Evolutionary conservation across 1,140 invertebrate genomes (phyloP).

Genomic region (Pseudomyrmex gracilis): DNA sequence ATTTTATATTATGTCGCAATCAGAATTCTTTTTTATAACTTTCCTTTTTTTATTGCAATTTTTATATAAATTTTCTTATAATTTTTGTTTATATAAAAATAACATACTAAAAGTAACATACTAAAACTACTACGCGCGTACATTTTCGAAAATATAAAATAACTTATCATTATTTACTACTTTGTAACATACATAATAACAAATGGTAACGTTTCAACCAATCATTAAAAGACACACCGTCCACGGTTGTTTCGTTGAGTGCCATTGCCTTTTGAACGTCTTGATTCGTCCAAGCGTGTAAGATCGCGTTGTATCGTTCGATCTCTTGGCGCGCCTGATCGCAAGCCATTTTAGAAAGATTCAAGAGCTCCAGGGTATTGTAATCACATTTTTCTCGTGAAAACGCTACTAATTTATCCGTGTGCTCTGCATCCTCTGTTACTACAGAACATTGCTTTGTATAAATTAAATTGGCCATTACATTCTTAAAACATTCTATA

Average conservation of each 20-base stretch:
- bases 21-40: no score
- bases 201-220: constrained; percentile 78
- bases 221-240: constrained; percentile 74
- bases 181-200: constrained; percentile 77
- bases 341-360: constrained; percentile 55
- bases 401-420: constrained; percentile 11
- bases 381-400: constrained; percentile 48
- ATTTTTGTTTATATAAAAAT: constrained; percentile 22
- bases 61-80: background rate
- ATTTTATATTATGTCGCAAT: background rate
- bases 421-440: constrained; percentile 40
- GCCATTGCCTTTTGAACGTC: constrained; percentile 73
- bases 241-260: constrained; percentile 70
- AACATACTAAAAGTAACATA: constrained; percentile 5
- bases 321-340: constrained; percentile 70
- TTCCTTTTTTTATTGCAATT: background rate
- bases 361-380: constrained; percentile 73
- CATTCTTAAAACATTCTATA: constrained; percentile 75
- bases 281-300: constrained; percentile 75
- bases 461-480: constrained; percentile 61
- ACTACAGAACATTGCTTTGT: constrained; percentile 54
- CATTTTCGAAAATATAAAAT: background rate
- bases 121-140: background rate
- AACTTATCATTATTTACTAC: constrained; percentile 39
- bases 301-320: constrained; percentile 69